Conservation (phyloP, 2,888 invertebrate species). For the Lamellibrachia satsuma region DNA sequence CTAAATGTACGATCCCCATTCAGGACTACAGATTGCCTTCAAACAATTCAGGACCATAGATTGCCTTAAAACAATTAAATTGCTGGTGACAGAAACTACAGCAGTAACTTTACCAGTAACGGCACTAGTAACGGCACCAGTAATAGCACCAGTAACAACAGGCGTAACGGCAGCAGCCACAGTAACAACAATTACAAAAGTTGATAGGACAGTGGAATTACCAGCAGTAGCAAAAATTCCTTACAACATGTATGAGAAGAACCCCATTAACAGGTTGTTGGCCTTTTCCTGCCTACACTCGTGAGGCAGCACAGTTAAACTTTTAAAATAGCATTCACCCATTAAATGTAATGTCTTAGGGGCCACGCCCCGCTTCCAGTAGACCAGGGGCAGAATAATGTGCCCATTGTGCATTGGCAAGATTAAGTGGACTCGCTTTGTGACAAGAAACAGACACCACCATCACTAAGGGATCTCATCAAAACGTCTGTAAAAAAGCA, state of each 20-base stretch:
- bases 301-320: not conserved
- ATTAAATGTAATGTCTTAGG: constrained; percentile 6
- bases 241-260: not conserved
- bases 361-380: not conserved
- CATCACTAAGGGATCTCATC: constrained; percentile 17
- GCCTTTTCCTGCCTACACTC: not conserved
- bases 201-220: too few species aligned
- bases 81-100: too few species aligned
- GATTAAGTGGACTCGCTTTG: not conserved
- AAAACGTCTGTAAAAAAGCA: not conserved
- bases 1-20: too few species aligned
- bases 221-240: not conserved
- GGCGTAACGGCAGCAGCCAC: not conserved
- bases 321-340: not conserved
- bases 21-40: too few species aligned
- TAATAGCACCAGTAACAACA: not conserved
- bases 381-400: not conserved
- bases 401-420: not conserved
- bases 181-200: not conserved
- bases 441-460: not conserved
- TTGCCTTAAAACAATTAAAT: too few species aligned
- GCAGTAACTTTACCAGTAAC: not conserved
- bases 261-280: not conserved
- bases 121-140: not conserved
- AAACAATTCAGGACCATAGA: too few species aligned